These are phyloP conservation scores for Sebastes fasciatus DNA, from an alignment of 2,113 vertebrate species.

Conservation along the genomic window DNA sequence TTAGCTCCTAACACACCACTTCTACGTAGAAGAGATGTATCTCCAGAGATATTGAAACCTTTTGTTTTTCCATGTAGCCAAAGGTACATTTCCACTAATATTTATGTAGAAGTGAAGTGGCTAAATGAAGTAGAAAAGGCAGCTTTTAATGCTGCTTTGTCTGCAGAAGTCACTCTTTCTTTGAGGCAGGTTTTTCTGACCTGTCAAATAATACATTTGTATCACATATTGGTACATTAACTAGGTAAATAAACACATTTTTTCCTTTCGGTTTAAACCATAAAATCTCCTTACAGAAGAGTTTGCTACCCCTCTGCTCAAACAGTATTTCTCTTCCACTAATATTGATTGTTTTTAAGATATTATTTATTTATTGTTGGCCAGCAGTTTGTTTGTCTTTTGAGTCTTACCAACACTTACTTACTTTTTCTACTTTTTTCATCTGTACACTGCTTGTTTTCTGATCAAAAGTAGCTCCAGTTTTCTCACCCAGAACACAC, in stretches of 20 bases:
- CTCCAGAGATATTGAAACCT: background rate
- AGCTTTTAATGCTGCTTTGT: background rate
- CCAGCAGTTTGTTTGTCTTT: constrained; percentile 26
- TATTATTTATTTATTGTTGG: constrained; percentile 17
- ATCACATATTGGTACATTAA: background rate
- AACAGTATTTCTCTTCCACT: background rate
- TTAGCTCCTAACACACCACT: background rate
- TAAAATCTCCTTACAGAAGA: constrained; percentile 4
- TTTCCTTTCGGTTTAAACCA: background rate
- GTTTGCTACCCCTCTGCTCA: background rate
- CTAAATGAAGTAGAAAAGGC: background rate
- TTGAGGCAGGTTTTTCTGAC: background rate
- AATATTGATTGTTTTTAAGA: constrained; percentile 14
- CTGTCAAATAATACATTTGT: background rate
- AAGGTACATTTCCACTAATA: background rate
- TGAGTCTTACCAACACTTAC: background rate
- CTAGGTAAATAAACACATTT: background rate
- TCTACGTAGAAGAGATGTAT: background rate
- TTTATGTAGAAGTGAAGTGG: background rate
- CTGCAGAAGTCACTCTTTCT: background rate
- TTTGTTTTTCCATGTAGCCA: background rate
- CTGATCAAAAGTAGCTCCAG: constrained; percentile 20
- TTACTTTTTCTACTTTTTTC: constrained; percentile 5
- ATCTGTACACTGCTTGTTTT: constrained; percentile 1
- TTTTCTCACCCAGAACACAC: constrained; percentile 3